These are phyloP conservation scores for Pollenia amentaria DNA, from an alignment of 2,888 invertebrate species.

Conservation along the genomic window DNA sequence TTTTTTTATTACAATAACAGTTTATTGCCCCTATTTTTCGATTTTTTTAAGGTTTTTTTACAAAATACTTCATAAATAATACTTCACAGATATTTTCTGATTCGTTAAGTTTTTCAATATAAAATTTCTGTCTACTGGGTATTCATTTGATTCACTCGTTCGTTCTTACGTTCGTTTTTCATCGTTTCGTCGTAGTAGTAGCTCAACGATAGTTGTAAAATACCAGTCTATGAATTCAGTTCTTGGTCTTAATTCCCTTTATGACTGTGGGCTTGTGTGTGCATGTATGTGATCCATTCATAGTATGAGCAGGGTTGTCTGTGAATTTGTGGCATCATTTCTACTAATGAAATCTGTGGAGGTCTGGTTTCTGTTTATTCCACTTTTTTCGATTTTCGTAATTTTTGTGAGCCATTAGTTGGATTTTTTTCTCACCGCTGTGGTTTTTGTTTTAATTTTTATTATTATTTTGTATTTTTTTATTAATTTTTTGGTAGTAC, in stretches of 20 bases:
- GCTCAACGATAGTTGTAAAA: conserved; percentile 22
- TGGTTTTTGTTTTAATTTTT: conserved; percentile 40
- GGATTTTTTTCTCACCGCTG: conserved; percentile 43
- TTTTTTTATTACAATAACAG: background rate
- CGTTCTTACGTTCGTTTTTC: background rate
- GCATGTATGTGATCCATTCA: background rate
- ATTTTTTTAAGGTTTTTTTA: too few relatives aligned
- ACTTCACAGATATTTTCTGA: too few relatives aligned
- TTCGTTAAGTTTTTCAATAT: too few relatives aligned
- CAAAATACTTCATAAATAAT: too few relatives aligned
- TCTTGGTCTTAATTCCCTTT: background rate
- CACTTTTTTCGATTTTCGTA: conserved; percentile 15
- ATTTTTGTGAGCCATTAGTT: conserved; percentile 50
- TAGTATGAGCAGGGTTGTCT: background rate
- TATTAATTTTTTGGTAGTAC: conserved; percentile 8
- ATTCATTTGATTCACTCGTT: background rate
- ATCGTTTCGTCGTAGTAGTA: conserved; percentile 10
- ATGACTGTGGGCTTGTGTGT: background rate
- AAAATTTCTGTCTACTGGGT: background rate
- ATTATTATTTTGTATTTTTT: conserved; percentile 37
- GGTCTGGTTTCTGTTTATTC: conserved; percentile 47
- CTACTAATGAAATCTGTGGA: conserved; percentile 64
- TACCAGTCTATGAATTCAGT: conserved; percentile 24
- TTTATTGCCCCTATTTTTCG: too few relatives aligned
- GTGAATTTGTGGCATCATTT: conserved; percentile 22